phyloP scores from a whole-genome alignment of 1,140 invertebrate species.

The Nomia melanderi region DNA sequence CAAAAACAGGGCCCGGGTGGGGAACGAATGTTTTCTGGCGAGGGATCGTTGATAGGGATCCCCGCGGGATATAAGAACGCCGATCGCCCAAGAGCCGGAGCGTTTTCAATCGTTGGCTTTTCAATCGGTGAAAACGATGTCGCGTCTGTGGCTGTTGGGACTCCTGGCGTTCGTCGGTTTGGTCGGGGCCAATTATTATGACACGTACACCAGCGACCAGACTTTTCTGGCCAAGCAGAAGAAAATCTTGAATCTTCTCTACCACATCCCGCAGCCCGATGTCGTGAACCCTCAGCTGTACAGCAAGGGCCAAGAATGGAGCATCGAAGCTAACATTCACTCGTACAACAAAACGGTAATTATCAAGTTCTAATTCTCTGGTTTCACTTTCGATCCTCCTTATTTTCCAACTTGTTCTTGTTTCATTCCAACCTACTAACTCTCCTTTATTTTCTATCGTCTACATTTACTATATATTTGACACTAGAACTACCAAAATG shows the following conservation, averaged over 20 bases:
- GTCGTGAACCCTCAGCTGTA: constrained; percentile 77
- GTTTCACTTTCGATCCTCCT: too few species aligned
- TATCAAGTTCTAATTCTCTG: too few species aligned
- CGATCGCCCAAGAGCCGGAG: not conserved
- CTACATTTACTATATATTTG: too few species aligned
- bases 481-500: too few species aligned
- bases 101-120: not conserved
- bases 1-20: too few species aligned
- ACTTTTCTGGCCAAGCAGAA: constrained; percentile 82
- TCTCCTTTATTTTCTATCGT: too few species aligned
- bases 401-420: too few species aligned
- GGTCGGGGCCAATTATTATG: constrained; percentile 44
- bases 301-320: constrained; percentile 82
- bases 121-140: constrained; percentile 30
- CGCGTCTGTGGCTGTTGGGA: constrained; percentile 60
- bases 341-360: constrained; percentile 76
- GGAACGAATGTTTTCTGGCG: too few species aligned
- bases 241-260: constrained; percentile 84
- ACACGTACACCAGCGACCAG: constrained; percentile 69
- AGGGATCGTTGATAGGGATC: too few species aligned
- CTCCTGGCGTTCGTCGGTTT: constrained; percentile 51
- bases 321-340: constrained; percentile 81
- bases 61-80: constrained; percentile 30
- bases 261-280: constrained; percentile 82
- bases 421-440: too few species aligned